Conservation (phyloP, 2,888 invertebrate species). For the Ceriagrion tenellum region DNA sequence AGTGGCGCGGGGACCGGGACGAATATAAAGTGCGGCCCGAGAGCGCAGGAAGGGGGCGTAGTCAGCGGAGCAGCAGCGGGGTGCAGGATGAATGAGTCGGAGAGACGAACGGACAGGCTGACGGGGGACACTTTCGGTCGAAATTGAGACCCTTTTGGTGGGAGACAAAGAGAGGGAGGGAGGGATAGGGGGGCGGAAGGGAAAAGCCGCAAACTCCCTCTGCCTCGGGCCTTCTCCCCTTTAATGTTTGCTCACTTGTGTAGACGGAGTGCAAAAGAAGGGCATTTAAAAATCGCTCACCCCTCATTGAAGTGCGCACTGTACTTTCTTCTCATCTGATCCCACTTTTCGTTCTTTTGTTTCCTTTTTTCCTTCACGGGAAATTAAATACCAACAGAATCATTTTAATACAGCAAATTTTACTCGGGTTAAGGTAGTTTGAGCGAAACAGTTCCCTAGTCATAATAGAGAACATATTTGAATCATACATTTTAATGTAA, state of each 20-base stretch:
- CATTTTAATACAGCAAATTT: too few relatives aligned
- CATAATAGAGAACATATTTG: too few relatives aligned
- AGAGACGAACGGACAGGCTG: not conserved
- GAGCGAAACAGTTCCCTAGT: too few relatives aligned
- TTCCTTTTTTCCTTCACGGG: too few relatives aligned
- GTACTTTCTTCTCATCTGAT: too few relatives aligned
- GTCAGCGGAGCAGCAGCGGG: not conserved
- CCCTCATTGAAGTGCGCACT: not conserved
- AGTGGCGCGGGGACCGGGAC: not conserved
- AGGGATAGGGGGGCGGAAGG: not conserved
- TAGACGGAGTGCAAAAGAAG: not conserved
- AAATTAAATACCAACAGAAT: too few relatives aligned
- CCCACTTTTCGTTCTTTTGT: too few relatives aligned
- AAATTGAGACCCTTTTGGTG: not conserved
- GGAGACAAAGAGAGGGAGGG: too few relatives aligned
- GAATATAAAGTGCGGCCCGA: not conserved
- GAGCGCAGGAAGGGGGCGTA: not conserved
- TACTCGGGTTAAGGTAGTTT: too few relatives aligned
- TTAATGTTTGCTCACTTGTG: not conserved
- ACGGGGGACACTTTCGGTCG: constrained; percentile 1
- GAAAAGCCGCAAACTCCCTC: not conserved
- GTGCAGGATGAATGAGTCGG: not conserved
- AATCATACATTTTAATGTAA: too few relatives aligned
- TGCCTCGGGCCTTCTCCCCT: not conserved
- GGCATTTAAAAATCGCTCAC: not conserved